Percentiles rank a stretch among this genome's conserved stretches.
These are phyloP conservation scores for Chromoteleia sp. DNA, from an alignment of 2,888 invertebrate genomes.

Conservation along the genomic window DNA sequence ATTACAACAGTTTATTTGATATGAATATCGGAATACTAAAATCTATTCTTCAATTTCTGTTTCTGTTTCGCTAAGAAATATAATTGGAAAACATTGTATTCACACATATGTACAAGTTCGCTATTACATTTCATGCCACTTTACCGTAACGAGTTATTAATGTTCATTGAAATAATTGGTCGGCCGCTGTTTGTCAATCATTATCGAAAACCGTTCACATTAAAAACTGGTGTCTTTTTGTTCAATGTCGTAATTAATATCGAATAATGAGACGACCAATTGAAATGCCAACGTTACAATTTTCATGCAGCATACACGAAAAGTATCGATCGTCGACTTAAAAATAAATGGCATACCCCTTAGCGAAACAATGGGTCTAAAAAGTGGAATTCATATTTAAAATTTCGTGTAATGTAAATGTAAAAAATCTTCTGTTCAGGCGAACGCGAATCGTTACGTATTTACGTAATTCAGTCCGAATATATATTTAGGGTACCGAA, in stretches of 20 bases:
- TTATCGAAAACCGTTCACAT: conserved; percentile 1
- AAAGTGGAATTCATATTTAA: conserved; percentile 28
- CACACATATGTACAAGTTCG: background rate
- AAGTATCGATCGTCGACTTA: conserved; percentile 6
- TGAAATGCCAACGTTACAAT: conserved; percentile 2
- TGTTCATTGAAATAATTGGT: conserved; percentile 34
- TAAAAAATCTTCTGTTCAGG: conserved; percentile 11
- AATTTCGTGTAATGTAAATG: conserved; percentile 9
- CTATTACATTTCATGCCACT: conserved; percentile 16
- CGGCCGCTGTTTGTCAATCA: conserved; percentile 16
- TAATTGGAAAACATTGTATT: conserved; percentile 1
- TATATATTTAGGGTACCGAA: conserved; percentile 6
- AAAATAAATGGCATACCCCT: conserved; percentile 23
- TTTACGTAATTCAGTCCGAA: conserved; percentile 34
- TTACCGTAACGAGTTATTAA: conserved; percentile 25
- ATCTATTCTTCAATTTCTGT: no score
- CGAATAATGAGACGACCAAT: conserved; percentile 11
- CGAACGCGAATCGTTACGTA: conserved; percentile 1
- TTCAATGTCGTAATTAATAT: conserved; percentile 20
- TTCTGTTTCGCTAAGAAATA: background rate
- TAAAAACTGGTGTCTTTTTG: background rate
- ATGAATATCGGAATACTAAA: no score
- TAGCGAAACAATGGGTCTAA: conserved; percentile 14
- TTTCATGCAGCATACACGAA: conserved; percentile 1
- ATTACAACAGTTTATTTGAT: no score